Base-by-base conservation (phyloP, 2,888 invertebrate species). In the Papilio protenor region DNA sequence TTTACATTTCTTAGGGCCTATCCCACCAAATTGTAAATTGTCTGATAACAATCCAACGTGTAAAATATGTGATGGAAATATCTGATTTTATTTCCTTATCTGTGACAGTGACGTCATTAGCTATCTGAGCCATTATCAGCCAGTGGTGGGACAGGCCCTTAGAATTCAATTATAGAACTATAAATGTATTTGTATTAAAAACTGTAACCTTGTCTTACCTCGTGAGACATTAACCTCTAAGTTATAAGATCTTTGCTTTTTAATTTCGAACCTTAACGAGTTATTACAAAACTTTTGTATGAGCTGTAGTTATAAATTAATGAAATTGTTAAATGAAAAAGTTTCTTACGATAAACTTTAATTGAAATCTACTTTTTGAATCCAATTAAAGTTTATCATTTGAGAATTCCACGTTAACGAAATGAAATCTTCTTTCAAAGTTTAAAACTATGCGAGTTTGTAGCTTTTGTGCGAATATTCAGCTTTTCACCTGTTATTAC, bases 351-450 rank as follows among this genome's bases (percentile, higher is more conserved):
- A 33, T 72, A 55, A 72, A 72, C 72, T 72, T 72, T 72, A 72
- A 72, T 72, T 72, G 55, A 72, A 72, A 72, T 72, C 52, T 72
- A 72, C 72, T 72, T 72, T 72, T 72, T 72, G 72, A 72, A 72
- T 72, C 49, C 52, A 72, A 52, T 72, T 72, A 72, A 72, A 72
- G 52, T 72, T 72, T 72, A 72, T 72, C 72, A 72, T 72, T 72
- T 72, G 52, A 55, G 33, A 55, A 52, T 72, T 72, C 52, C 33
- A 55, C 72, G n/a, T 72, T 72, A 72, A 72, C 52, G 33, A 72
- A 72, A 72, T 72, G 33, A 52, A 72, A 55, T 55, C 52, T 69
- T 72, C 72, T 72, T 72, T 72, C 55, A n/a, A 27, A 72, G 55
- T 72, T 69, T 72, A n/a, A 55, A 72, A 72, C 72, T 72, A 72